Base-by-base conservation (phyloP, 2,113 vertebrate species). In the Clarias gariepinus region DNA sequence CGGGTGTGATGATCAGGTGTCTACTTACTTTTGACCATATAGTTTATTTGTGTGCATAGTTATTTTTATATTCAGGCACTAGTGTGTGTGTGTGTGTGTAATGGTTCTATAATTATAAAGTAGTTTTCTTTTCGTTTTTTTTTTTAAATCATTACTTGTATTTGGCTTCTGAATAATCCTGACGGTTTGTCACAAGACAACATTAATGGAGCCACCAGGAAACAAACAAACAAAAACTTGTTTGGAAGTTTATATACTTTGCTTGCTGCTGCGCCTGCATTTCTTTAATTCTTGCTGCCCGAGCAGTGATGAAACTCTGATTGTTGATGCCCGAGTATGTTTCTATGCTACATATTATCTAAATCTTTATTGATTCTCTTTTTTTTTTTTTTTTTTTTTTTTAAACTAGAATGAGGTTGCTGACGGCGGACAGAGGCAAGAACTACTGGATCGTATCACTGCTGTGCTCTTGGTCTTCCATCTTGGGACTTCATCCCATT, bases 381-480 rank as follows among this genome's bases (percentile, higher is more conserved):
- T 9, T 68, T 61, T 6, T 10, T 87, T 33, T 9, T 68, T 61
- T 6, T 10, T 87, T 36, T 3, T 64, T 47, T 64, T 36, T 47
- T 83, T 52, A 28, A 8, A 85, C 81, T 58, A 86, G 74, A 81
- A 64, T 87, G 83, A 80, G 74, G 30, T 58, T 80, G 73, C 79
- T n/a, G 63, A 74, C n/a, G 3, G 23, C 81, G 63, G 64, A 86
- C n/a, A 53, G 63, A 86, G 16, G 55, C 55, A 73, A 28, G 74
- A 74, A 89, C 76, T 68, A 81, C 73, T 83, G 19, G 84, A 58
- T 82, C 30, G 36, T 71, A 82, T 36, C 36, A 41, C 73, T 86
- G 74, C 80, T 86, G 47, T 78, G 58, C 64, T 68, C 68, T 53
- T 83, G 86, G 81, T 87, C 84, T 89, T 89, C 86, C 89, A 89